Conservation (phyloP, 2,113 vertebrate genomes). For the Neoarius graeffei region DNA sequence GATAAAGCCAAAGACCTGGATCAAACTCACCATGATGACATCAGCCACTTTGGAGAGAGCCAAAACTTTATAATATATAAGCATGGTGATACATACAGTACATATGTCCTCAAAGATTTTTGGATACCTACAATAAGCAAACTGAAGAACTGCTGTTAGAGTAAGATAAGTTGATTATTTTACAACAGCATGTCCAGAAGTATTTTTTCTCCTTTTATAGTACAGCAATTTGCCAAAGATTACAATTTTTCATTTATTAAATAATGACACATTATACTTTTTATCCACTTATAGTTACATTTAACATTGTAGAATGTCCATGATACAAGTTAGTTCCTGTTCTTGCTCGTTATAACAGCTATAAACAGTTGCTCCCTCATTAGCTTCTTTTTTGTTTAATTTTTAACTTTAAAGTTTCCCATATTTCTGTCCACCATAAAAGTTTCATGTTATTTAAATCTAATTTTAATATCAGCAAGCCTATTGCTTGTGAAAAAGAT, state of each 20-base stretch:
- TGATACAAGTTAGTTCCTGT: neutral
- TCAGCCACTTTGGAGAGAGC: slow-evolving; percentile 65
- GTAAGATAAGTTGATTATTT: neutral
- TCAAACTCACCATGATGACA: slow-evolving; percentile 81
- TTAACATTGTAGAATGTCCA: neutral
- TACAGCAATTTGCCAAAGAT: neutral
- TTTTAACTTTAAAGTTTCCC: neutral
- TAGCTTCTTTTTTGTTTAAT: neutral
- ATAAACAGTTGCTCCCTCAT: neutral
- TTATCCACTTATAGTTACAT: neutral
- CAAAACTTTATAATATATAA: slow-evolving; percentile 14
- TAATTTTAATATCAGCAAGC: neutral
- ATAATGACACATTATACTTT: neutral
- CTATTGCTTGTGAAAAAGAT: slow-evolving; percentile 1
- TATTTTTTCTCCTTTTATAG: neutral
- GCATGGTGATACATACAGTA: neutral
- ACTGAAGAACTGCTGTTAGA: neutral
- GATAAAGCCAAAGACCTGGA: slow-evolving; percentile 81
- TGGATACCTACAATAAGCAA: neutral
- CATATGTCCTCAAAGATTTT: neutral
- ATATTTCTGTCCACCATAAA: neutral
- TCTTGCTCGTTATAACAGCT: neutral
- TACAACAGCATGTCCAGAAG: neutral
- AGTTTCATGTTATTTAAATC: slow-evolving; percentile 5
- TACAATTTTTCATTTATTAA: neutral